These are phyloP conservation scores for Cryptocheilus praepositus DNA, from an alignment of 2,888 invertebrate genomes.

Conservation along the genomic window DNA sequence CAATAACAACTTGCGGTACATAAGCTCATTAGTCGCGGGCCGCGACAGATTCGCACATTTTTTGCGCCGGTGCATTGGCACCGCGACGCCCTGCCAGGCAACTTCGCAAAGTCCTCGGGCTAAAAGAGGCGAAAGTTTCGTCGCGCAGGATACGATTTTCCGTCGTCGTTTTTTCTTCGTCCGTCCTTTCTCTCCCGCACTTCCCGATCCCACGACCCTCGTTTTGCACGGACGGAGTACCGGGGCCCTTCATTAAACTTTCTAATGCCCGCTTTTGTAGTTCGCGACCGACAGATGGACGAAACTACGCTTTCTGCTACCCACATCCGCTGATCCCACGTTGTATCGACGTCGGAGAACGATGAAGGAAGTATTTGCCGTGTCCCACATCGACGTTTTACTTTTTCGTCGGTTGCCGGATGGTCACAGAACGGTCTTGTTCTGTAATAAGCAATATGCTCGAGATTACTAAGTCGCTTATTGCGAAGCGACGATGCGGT, in stretches of 20 bases:
- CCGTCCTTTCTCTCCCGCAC: background rate
- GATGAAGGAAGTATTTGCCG: background rate
- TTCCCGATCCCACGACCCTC: background rate
- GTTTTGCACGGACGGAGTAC: background rate
- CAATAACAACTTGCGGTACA: too few relatives aligned
- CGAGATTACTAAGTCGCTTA: too few relatives aligned
- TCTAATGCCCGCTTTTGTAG: conserved; percentile 52
- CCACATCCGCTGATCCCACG: conserved; percentile 5
- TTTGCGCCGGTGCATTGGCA: too few relatives aligned
- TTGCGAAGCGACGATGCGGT: too few relatives aligned
- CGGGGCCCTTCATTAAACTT: conserved; percentile 59
- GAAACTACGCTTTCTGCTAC: conserved; percentile 30
- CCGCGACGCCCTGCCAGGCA: conserved; percentile 15
- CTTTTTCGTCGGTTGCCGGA: too few relatives aligned
- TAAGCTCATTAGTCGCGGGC: too few relatives aligned
- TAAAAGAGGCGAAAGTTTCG: conserved; percentile 43
- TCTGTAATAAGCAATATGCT: too few relatives aligned
- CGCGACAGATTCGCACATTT: too few relatives aligned
- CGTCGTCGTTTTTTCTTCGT: conserved; percentile 25
- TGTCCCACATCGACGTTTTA: too few relatives aligned
- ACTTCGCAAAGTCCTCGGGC: conserved; percentile 39
- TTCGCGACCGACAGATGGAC: conserved; percentile 45
- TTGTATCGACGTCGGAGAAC: background rate
- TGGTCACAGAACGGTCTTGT: too few relatives aligned
- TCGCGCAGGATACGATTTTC: conserved; percentile 38